Evolutionary conservation across 2,888 invertebrate species (phyloP).

Genomic region (Chorisops tibialis): DNA sequence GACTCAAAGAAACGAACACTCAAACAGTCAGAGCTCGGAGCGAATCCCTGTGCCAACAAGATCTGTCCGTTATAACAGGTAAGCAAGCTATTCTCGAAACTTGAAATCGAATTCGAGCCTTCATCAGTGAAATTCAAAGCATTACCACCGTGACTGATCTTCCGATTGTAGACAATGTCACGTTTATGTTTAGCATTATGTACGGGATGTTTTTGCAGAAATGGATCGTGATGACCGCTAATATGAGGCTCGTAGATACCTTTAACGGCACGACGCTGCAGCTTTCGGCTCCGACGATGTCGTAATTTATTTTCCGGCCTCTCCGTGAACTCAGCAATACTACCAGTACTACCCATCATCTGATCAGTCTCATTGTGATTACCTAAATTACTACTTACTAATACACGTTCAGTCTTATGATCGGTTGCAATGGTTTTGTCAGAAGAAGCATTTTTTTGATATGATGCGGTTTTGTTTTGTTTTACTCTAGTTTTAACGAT

Average conservation of each 20-base stretch:
- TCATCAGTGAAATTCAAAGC: constrained; percentile 56
- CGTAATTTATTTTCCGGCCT: not conserved
- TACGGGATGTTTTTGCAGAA: not conserved
- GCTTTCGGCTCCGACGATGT: constrained; percentile 19
- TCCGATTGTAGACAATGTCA: constrained; percentile 63
- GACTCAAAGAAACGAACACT: constrained; percentile 67
- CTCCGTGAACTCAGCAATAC: not conserved
- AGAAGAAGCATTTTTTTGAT: not conserved
- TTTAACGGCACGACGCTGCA: not conserved
- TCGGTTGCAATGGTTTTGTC: not conserved
- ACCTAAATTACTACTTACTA: constrained; percentile 27
- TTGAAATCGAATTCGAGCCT: constrained; percentile 70
- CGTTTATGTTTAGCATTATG: constrained; percentile 39
- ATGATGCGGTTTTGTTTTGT: not conserved
- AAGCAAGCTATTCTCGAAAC: constrained; percentile 74
- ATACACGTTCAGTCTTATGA: constrained; percentile 27
- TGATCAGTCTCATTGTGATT: constrained; percentile 36
- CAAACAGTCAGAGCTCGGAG: constrained; percentile 65
- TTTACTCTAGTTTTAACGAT: not conserved
- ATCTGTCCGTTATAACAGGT: constrained; percentile 75
- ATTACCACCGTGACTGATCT: constrained; percentile 75
- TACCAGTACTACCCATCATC: constrained; percentile 28
- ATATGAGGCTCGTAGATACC: constrained; percentile 1
- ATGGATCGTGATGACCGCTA: constrained; percentile 22
- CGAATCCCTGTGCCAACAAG: constrained; percentile 68